Conservation (phyloP, 2,113 vertebrate genomes). For the Hippocampus zosterae region DNA sequence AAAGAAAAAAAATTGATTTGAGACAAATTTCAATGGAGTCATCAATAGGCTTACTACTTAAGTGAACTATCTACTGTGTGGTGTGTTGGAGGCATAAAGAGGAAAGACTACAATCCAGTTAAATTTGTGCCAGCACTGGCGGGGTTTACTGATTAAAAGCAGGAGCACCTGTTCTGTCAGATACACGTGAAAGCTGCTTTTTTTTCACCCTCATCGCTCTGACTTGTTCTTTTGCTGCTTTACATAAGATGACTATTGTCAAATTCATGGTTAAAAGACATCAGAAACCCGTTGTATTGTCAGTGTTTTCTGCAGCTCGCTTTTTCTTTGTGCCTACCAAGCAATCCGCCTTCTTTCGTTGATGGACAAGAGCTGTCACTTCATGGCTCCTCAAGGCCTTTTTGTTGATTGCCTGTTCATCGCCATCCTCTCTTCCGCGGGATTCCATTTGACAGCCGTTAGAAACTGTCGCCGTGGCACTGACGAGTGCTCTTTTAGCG, state of each 20-base stretch:
- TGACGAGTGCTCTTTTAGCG: conserved; percentile 14
- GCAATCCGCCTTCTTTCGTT: conserved; percentile 15
- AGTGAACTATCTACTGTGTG: background rate
- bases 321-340: conserved; percentile 1
- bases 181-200: background rate
- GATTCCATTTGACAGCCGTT: conserved; percentile 26
- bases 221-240: conserved; percentile 1
- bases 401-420: conserved; percentile 7
- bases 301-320: background rate
- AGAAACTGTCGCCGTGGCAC: conserved; percentile 29
- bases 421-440: conserved; percentile 24
- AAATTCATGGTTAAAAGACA: background rate
- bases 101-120: background rate
- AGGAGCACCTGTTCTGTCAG: background rate
- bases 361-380: conserved; percentile 4
- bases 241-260: background rate
- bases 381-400: background rate
- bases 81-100: background rate
- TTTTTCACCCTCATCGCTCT: background rate
- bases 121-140: background rate
- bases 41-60: background rate
- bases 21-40: background rate
- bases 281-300: background rate
- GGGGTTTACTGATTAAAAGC: background rate
- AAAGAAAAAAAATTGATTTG: background rate